Base-by-base conservation (phyloP, 2,888 invertebrate species). In the Nemotelus pantherinus region DNA sequence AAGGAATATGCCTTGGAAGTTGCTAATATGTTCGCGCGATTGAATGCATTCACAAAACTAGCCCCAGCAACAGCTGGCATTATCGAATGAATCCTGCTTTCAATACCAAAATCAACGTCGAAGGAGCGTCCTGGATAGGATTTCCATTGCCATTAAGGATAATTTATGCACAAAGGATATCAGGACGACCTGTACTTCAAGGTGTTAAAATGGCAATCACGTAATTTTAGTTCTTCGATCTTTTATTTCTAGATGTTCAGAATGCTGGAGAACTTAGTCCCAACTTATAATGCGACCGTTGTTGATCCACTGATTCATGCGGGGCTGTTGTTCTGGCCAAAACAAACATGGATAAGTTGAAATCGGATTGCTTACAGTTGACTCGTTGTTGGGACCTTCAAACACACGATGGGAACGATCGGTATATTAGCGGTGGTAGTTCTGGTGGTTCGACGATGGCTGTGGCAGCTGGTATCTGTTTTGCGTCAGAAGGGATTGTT, bases 261-360 rank as follows among this genome's bases (percentile, higher is more conserved):
- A 7, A 99, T 99, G 97, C 88, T 99, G 1, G 89, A 91, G 81
- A 92, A 94, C 84, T 99, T 97, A 86, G 85, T 91, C 0, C 95
- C 99, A 0, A 91, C 94, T 0, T 99, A 98, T 84, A 92, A 95
- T 86, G 96, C 99, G 0, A 98, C 98, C 0, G 94, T 98, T 0
- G 96, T 95, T 76, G 88, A 94, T 39, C 91, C 91, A 82, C 88
- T 99, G 67, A 86, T 90, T 57, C 85, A 90, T 50, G 92, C 94
- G 9, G 96, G 0, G 94, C 94, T 4, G 89, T 96, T 80, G 86
- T 98, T 2, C 88, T 98, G 47, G 99, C 99, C 0, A 99, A 99
- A 90, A 95, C 97, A 44, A 99, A 99, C 88, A 90, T 99, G 86
- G 99, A 99, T 88, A 97, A 99, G 88, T 99, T 98, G 98, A 95